Conservation (phyloP, 2,797 vertebrate genomes). For the Karalla daura region DNA sequence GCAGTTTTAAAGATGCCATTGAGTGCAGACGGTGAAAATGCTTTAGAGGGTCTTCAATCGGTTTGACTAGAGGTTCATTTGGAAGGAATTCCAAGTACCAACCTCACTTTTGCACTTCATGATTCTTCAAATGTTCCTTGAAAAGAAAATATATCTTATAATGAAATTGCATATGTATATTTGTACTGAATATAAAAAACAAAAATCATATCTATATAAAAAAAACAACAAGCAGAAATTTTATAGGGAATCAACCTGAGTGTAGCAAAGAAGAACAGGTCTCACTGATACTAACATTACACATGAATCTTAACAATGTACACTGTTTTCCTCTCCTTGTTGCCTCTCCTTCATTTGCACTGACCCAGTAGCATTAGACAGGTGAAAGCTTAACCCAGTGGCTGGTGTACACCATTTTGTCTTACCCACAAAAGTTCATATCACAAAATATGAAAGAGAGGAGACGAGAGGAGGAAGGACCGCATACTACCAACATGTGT, state of each 20-base stretch:
- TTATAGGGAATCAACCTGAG: constrained; percentile 75
- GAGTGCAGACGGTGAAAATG: constrained; percentile 72
- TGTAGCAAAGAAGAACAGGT: constrained; percentile 83
- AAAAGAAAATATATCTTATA: constrained; percentile 81
- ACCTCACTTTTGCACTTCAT: constrained; percentile 83
- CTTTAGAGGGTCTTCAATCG: constrained; percentile 77
- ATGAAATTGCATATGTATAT: constrained; percentile 82
- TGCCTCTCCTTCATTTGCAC: constrained; percentile 82
- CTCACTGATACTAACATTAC: constrained; percentile 68
- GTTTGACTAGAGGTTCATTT: constrained; percentile 69
- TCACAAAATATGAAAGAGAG: constrained; percentile 45
- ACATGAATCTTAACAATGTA: constrained; percentile 62
- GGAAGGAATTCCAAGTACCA: constrained; percentile 66
- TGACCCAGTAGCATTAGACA: constrained; percentile 82
- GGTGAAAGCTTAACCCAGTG: constrained; percentile 73
- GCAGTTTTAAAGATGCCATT: constrained; percentile 60
- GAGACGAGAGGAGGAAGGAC: constrained; percentile 42
- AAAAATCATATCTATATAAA: constrained; percentile 78
- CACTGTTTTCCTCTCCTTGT: constrained; percentile 72
- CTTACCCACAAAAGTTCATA: constrained; percentile 55
- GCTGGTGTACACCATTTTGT: constrained; percentile 48
- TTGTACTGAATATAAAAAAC: constrained; percentile 79
- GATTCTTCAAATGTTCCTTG: constrained; percentile 77
- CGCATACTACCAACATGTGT: constrained; percentile 13
- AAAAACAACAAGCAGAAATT: constrained; percentile 71